Evolutionary conservation across 2,113 vertebrate genomes (phyloP).

Genomic region (Chaetura pelagica): DNA sequence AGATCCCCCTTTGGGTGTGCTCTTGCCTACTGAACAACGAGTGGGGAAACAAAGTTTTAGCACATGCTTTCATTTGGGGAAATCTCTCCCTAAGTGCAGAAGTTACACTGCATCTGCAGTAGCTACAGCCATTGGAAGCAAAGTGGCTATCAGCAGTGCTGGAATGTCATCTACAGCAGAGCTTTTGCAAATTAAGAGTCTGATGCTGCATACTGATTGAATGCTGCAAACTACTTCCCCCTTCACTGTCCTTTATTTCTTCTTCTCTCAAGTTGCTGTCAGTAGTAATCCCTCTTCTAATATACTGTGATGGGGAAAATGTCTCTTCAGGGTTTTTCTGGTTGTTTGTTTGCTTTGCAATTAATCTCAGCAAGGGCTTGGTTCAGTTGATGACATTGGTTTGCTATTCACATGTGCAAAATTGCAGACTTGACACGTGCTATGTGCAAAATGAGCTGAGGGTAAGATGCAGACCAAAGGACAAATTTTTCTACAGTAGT

Average conservation of each 20-base stretch:
- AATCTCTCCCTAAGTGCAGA: background rate
- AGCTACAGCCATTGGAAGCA: constrained; percentile 52
- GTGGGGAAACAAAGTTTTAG: constrained; percentile 9
- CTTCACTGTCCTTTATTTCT: constrained; percentile 53
- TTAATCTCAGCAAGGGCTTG: constrained; percentile 39
- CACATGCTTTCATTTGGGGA: background rate
- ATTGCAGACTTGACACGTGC: background rate
- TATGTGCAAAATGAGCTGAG: background rate
- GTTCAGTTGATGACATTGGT: background rate
- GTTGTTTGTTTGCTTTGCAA: constrained; percentile 62
- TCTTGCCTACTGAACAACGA: background rate
- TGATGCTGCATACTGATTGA: constrained; percentile 66
- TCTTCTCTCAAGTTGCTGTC: constrained; percentile 62
- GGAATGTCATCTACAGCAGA: constrained; percentile 29
- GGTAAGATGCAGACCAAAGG: background rate
- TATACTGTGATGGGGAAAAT: constrained; percentile 65
- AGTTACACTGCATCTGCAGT: constrained; percentile 27
- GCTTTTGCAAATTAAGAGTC: constrained; percentile 56
- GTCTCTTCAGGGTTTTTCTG: constrained; percentile 65
- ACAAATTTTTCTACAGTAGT: background rate
- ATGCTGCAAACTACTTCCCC: constrained; percentile 39
- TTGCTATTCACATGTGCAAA: background rate
- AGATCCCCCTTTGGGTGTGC: background rate
- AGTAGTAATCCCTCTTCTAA: constrained; percentile 70
- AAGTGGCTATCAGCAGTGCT: constrained; percentile 42